Percentiles rank a stretch among this genome's conserved stretches.
phyloP scores from a whole-genome alignment of 1,140 invertebrate species.

The Chelonus insularis region DNA sequence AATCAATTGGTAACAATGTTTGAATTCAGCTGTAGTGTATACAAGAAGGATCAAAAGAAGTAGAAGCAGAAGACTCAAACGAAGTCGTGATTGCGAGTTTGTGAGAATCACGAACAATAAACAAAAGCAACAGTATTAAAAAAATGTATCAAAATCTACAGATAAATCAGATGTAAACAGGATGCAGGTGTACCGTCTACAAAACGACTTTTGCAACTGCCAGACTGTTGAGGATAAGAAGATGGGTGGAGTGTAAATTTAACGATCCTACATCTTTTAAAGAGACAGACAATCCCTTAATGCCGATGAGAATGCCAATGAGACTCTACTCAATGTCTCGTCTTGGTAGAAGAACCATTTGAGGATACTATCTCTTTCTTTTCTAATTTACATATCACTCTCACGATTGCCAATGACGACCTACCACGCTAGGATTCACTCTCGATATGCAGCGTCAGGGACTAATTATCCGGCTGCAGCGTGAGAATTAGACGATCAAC shows the following conservation, averaged over 20 bases:
- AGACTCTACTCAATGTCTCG: slow-evolving; percentile 3
- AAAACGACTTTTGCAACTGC: too few species aligned
- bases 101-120: too few species aligned
- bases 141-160: not conserved
- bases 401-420: not conserved
- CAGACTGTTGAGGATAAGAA: too few species aligned
- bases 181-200: not conserved
- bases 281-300: not conserved
- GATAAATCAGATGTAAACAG: not conserved
- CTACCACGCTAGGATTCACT: not conserved
- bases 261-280: not conserved
- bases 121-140: not conserved
- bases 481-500: not conserved
- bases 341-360: not conserved
- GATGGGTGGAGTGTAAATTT: not conserved
- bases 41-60: too few species aligned
- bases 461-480: not conserved
- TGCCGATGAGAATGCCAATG: slow-evolving; percentile 4
- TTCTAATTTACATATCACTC: slow-evolving; percentile 1
- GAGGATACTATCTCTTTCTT: not conserved
- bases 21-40: slow-evolving; percentile 9
- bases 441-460: not conserved
- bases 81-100: too few species aligned
- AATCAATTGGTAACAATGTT: too few species aligned
- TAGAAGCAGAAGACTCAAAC: too few species aligned